Conservation (phyloP, 1,140 invertebrate species). For the Diachasmimorpha longicaudata region DNA sequence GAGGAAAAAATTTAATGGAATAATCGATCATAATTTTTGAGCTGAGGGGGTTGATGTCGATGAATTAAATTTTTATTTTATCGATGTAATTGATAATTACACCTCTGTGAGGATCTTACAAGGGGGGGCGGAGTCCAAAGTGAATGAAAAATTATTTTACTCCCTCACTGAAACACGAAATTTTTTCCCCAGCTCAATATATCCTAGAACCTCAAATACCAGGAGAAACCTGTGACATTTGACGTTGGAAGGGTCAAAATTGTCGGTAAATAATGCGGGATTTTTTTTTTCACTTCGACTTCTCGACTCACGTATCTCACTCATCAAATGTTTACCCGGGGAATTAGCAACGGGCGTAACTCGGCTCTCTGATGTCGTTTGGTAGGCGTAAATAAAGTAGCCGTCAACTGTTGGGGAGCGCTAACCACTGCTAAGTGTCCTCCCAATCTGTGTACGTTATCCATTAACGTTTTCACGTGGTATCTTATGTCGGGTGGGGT, state of each 20-base stretch:
- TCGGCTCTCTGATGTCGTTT: constrained; percentile 17
- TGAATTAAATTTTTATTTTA: constrained; percentile 8
- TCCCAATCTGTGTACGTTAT: constrained; percentile 39
- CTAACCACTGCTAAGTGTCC: constrained; percentile 41
- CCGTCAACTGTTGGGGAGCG: constrained; percentile 28
- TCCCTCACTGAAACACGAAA: constrained; percentile 11
- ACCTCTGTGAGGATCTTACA: not conserved
- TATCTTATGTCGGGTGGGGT: not conserved
- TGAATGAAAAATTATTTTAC: not conserved
- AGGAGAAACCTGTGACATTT: not conserved
- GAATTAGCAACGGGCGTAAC: constrained; percentile 41
- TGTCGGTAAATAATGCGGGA: not conserved
- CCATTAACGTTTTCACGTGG: constrained; percentile 23
- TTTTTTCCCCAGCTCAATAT: not conserved
- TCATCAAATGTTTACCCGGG: constrained; percentile 19
- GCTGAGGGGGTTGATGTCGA: not conserved
- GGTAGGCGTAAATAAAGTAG: constrained; percentile 44
- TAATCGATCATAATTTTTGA: not conserved
- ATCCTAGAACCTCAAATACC: not conserved
- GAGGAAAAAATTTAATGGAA: not conserved
- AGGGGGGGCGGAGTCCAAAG: not conserved
- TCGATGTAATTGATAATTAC: constrained; percentile 21
- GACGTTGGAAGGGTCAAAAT: not conserved
- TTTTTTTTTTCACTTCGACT: not conserved
- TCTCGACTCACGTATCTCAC: not conserved